Conservation (phyloP, 2,113 vertebrate genomes). For the Thomomys bottae region DNA sequence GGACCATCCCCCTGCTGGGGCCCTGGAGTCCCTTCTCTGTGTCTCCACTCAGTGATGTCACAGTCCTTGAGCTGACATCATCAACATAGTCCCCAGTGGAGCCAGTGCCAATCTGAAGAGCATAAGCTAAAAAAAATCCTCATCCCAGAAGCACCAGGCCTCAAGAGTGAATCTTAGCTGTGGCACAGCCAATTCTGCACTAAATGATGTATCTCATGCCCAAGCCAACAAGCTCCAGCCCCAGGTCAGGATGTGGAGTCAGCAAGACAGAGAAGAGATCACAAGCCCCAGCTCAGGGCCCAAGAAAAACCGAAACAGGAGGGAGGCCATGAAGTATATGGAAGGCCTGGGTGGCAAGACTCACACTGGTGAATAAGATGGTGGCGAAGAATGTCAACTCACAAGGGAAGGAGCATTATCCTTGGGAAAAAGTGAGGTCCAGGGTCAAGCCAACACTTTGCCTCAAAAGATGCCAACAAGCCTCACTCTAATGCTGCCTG, state of each 20-base stretch:
- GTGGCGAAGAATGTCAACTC: not conserved
- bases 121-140: not conserved
- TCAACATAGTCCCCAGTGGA: not conserved
- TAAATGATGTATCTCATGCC: too few species aligned
- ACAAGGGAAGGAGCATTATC: not conserved
- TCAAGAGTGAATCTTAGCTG: not conserved
- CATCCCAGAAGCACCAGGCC: not conserved
- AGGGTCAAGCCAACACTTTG: not conserved
- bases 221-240: not conserved
- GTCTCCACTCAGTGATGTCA: constrained; percentile 69
- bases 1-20: not conserved
- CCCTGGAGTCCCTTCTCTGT: constrained; percentile 19
- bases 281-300: too few species aligned
- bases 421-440: not conserved
- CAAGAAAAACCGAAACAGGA: too few species aligned
- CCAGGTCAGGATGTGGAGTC: too few species aligned
- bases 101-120: not conserved
- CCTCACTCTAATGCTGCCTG: not conserved
- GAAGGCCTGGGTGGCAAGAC: not conserved
- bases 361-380: not conserved
- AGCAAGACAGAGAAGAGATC: too few species aligned
- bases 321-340: too few species aligned
- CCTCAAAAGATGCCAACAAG: not conserved
- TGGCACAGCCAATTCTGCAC: not conserved
- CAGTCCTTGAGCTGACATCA: constrained; percentile 72